Base-by-base conservation (phyloP, 2,888 invertebrate species). In the Lepetodrilus schrolli region DNA sequence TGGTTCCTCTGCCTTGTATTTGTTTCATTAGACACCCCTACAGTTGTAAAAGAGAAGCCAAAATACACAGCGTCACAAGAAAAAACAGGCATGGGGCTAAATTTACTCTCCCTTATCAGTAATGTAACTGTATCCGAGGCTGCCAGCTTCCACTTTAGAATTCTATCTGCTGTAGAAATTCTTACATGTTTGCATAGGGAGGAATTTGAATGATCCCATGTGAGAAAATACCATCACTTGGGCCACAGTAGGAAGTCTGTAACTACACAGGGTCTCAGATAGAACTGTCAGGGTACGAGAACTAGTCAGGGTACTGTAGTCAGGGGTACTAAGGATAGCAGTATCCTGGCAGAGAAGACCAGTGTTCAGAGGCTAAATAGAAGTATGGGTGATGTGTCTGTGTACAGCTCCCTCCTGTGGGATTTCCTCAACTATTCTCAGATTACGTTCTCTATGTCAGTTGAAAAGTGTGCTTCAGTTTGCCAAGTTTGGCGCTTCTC, bases 151-250 rank as follows among this genome's bases (percentile, higher is more conserved):
- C 34, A 58, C 30, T 58, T 58, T 58, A 58, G 58, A 58, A 26
- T 34, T 17, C 58, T 58, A 58, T 58, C 58, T 58, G 2, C 4
- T 58, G 58, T 23, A 58, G n/a, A n/a, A 58, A 58, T 58, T 58
- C 58, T 58, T 30, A 17, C 20, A 2, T 7, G 58, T 58, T 30
- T 23, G 58, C 58, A 17, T 17, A 30, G 13, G 17, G 13, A 3
- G 58, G 58, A 30, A 58, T 30, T 13, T 30, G 23, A 17, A 30
- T 13, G 58, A 30, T 26, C 34, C 30, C 58, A 2, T n/a, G n/a
- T 30, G 34, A 10, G 34, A 58, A 7, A 26, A 30, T 17, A 4
- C 43, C 43, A 43, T 17, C n/a, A 43, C 43, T 17, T 7, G 1
- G 5, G 43, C 43, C n/a, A n/a, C n/a, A n/a, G n/a, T n/a, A n/a